Conservation (phyloP, 1,140 invertebrate species). For the Thalassaphorura encarpata region DNA sequence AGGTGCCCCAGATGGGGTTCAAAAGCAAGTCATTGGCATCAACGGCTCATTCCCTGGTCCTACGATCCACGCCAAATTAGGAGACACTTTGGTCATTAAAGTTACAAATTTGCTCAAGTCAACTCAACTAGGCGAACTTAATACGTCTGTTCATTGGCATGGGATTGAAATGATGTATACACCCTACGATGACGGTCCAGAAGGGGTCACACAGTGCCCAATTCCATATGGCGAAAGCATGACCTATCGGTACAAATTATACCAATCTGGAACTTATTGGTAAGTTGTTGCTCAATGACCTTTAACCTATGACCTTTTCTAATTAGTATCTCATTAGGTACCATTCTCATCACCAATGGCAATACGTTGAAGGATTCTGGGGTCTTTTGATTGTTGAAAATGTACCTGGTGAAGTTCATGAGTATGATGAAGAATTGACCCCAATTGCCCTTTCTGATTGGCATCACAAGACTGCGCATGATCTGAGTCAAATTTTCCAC, state of each 20-base stretch:
- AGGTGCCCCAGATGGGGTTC: too few relatives aligned
- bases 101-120: slow-evolving; percentile 12
- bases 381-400: slow-evolving; percentile 6
- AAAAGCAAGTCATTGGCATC: slow-evolving; percentile 11
- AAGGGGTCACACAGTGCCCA: slow-evolving; percentile 13
- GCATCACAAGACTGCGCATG: slow-evolving; percentile 2
- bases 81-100: slow-evolving; percentile 4
- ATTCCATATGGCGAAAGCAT: not conserved
- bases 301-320: too few relatives aligned
- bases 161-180: slow-evolving; percentile 4
- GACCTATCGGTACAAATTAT: slow-evolving; percentile 1
- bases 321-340: slow-evolving; percentile 7
- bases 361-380: slow-evolving; percentile 18
- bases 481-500: not conserved
- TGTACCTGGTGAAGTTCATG: not conserved
- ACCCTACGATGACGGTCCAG: slow-evolving; percentile 14
- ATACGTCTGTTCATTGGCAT: slow-evolving; percentile 10
- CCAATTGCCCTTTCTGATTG: slow-evolving; percentile 11
- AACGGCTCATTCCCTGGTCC: slow-evolving; percentile 17
- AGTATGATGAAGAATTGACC: slow-evolving; percentile 6
- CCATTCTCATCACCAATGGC: slow-evolving; percentile 10
- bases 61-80: not conserved
- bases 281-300: too few relatives aligned
- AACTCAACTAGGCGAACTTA: slow-evolving; percentile 1
- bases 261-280: slow-evolving; percentile 10